Evolutionary conservation across 2,113 vertebrate species (phyloP).

Genomic region (Nycticorax nycticorax): DNA sequence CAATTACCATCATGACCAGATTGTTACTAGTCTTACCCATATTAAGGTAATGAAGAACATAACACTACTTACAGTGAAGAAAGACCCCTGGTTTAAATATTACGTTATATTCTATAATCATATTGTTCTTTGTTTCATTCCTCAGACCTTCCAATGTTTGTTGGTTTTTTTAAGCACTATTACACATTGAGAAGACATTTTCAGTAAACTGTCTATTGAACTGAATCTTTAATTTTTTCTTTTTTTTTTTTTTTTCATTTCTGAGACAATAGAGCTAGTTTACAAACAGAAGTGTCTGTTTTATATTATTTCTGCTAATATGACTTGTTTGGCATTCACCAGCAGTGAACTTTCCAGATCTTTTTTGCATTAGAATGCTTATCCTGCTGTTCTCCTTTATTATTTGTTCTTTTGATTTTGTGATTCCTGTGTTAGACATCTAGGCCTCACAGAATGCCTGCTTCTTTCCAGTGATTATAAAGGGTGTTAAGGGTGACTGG

Average conservation of each 20-base stretch:
- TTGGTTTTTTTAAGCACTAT: neutral
- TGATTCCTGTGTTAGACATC: neutral
- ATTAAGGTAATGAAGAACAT: neutral
- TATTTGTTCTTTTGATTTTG: neutral
- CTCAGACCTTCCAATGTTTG: neutral
- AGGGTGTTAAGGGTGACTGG: neutral
- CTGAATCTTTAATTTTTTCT: no score
- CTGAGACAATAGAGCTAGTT: neutral
- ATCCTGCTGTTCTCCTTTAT: neutral
- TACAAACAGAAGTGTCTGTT: neutral
- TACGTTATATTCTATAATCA: neutral
- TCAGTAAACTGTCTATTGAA: neutral
- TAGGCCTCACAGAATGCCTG: neutral
- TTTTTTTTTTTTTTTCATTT: no score
- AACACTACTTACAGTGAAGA: neutral
- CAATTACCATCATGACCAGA: neutral
- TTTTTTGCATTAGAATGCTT: neutral
- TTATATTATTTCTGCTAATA: neutral
- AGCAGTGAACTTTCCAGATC: neutral
- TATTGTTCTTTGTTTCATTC: neutral
- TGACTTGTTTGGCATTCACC: neutral
- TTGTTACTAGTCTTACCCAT: neutral
- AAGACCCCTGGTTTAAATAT: fast-evolving
- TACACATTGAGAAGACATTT: neutral
- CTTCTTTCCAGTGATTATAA: neutral